Base-by-base conservation (phyloP, 2,888 invertebrate genomes). In the Idaea dimidiata region DNA sequence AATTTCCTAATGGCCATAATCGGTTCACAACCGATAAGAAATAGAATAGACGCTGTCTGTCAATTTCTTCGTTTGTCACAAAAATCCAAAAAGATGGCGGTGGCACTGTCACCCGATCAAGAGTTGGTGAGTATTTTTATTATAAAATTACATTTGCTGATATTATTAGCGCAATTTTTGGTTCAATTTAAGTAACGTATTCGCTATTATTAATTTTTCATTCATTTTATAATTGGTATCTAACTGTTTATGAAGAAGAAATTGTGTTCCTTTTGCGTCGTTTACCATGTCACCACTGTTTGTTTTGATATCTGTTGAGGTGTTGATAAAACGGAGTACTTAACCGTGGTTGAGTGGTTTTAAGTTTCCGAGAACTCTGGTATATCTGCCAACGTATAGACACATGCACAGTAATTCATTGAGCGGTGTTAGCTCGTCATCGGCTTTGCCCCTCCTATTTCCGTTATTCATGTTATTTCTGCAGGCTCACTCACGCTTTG, bases 101-200 rank as follows among this genome's bases (percentile, higher is more conserved):
- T 95, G 93, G 94, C 94, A 83, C 93, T 96, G 93, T 95, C 95
- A 91, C 94, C 94, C 86, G 95, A 96, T 88, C 95, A 96, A 86
- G 95, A 96, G 91, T 94, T 95, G 94, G 96, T 96, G 87, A 95
- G 95, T 94, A 82, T 79, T 77, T 70, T 66, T 67, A 66, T 64
- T 70, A 64, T 70, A 62, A 67, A 60, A 43, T 59, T 16, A 18
- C 10, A 17, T 56, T 56, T 17, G 8, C 56, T 54, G 16, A 54
- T 54, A 54, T 14, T 54, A 54, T 54, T 16, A 54, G 16, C 10
- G 0, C 10, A 7, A 16, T 56, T 17, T 56, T 17, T 17, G 56
- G 56, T 18, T 17, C 14, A 17, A 18, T 5, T 59, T 54, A 10
- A 33, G 59, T 14, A 16, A 31, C 24, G 10, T 54, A 14, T 7